These are phyloP conservation scores for Macaca fascicularis DNA, from an alignment of 2,113 vertebrate species.

Conservation along the genomic window T2T-MFA8v1.1 NC_088395.1:81262001-81262500, in stretches of 20 bases:
- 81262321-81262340: neutral
- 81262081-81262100: neutral
- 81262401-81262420: neutral
- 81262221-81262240: neutral
- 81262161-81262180: neutral
- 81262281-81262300: neutral
- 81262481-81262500: neutral
- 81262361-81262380: neutral
- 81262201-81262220: neutral
- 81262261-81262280: neutral
- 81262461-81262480: neutral
- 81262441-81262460: neutral
- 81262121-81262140: neutral
- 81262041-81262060: neutral
- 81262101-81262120: neutral
- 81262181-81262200: neutral
- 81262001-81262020: neutral
- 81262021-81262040: neutral
- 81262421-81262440: neutral
- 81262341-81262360: neutral
- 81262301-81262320: neutral
- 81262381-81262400: neutral
- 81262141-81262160: neutral
- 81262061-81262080: neutral
- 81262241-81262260: neutral